phyloP scores from a whole-genome alignment of 2,797 vertebrate species.

The Cetoscarus ocellatus region DNA sequence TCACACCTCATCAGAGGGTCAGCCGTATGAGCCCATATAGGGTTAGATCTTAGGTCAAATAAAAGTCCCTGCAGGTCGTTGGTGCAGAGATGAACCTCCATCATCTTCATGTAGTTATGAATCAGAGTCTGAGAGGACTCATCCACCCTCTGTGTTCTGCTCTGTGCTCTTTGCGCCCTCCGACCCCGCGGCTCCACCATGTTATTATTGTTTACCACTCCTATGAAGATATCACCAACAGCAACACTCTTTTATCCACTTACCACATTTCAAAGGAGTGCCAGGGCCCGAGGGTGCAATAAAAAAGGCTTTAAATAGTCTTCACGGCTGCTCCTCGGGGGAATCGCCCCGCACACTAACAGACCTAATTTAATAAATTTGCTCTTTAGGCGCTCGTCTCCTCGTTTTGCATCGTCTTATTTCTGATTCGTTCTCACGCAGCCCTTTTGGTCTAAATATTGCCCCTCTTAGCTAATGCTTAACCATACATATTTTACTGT shows the following conservation, averaged over 20 bases:
- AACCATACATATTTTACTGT: slow-evolving; percentile 82
- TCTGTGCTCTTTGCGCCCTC: slow-evolving; percentile 49
- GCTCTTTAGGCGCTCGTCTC: slow-evolving; percentile 84
- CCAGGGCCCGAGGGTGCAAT: slow-evolving; percentile 81
- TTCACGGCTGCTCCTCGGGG: slow-evolving; percentile 75
- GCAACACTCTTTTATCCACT: slow-evolving; percentile 80
- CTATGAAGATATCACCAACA: slow-evolving; percentile 81
- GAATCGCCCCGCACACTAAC: slow-evolving; percentile 77
- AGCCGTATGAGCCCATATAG: too few species aligned
- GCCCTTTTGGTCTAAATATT: slow-evolving; percentile 82
- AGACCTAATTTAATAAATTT: slow-evolving; percentile 89
- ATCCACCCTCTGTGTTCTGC: neutral
- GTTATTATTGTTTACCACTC: slow-evolving; percentile 80
- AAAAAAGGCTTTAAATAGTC: slow-evolving; percentile 84
- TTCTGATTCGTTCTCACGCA: slow-evolving; percentile 79
- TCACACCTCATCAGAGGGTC: too few species aligned
- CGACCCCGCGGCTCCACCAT: slow-evolving; percentile 50
- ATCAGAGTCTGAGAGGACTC: slow-evolving; percentile 8
- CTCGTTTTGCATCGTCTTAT: slow-evolving; percentile 83
- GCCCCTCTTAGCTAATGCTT: slow-evolving; percentile 82
- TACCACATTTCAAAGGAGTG: slow-evolving; percentile 83
- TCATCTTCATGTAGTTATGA: slow-evolving; percentile 50
- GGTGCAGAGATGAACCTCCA: slow-evolving; percentile 25
- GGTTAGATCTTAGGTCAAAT: too few species aligned
- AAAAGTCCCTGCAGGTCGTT: slow-evolving; percentile 14